Percentiles rank a stretch among this genome's conserved stretches.
Conservation (phyloP, 2,113 vertebrate species). For the Plecturocebus donacophilus region DNA sequence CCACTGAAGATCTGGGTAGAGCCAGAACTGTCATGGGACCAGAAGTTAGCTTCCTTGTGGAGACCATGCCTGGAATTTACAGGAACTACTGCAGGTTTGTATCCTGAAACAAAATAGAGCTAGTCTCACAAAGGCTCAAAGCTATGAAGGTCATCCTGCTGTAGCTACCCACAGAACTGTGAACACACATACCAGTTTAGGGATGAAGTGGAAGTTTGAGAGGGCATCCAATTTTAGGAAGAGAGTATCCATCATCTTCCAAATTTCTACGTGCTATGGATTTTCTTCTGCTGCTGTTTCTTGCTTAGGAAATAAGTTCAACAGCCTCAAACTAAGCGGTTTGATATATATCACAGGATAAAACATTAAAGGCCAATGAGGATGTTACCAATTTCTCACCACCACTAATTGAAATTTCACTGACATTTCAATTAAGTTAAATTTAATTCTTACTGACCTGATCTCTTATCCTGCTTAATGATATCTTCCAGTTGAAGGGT, state of each 20-base stretch:
- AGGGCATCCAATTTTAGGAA: constrained; percentile 96
- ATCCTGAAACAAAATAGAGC: background rate
- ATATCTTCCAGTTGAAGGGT: constrained; percentile 95
- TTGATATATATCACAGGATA: background rate
- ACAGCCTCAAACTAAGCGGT: background rate
- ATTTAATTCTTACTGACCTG: constrained; percentile 85
- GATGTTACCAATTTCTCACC: background rate
- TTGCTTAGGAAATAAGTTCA: constrained; percentile 84
- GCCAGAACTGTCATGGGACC: background rate
- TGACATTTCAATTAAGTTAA: background rate
- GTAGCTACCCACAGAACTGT: no score
- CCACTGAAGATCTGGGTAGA: background rate
- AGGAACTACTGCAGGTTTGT: background rate
- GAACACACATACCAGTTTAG: constrained; percentile 91
- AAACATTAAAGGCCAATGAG: background rate
- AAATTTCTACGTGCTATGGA: constrained; percentile 93
- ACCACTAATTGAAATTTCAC: background rate
- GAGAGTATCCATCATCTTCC: constrained; percentile 95
- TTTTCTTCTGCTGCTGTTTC: constrained; percentile 93
- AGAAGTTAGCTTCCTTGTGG: background rate
- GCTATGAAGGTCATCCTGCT: no score
- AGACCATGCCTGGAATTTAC: background rate
- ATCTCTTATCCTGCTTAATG: constrained; percentile 97
- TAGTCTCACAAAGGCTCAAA: background rate
- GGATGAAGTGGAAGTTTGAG: constrained; percentile 97